Base-by-base conservation (phyloP, 2,888 invertebrate species). In the Deilephila elpenor region DNA sequence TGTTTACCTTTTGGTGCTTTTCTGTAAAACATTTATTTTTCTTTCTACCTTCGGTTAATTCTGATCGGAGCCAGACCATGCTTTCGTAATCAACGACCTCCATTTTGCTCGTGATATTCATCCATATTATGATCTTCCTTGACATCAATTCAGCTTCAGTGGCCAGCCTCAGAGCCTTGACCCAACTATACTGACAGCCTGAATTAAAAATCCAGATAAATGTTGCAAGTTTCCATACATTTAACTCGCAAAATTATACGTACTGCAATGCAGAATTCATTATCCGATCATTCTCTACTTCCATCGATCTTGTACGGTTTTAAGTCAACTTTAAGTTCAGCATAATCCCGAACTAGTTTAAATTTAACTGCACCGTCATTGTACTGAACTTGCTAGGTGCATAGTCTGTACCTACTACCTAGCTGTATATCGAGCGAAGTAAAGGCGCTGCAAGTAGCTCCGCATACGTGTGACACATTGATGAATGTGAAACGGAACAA, bases 401-500 rank as follows among this genome's bases (percentile, higher is more conserved):
- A 67, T 44, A 67, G 20, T 51, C 20, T 64, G 20, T 37, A 20
- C 5, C 20, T 37, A 17, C 2, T 5, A 32, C 3, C 32, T 32
- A 32, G 44, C 51, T 44, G 17, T 51, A 51, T 51, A 64, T 44
- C 3, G 11, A 44, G 44, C 37, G 34, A 64, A 64, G 34, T 67
- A 67, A 44, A 19, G 4, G 19, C 19, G n/a, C 20, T 37, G 20
- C 25, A 51, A 44, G 44, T 64, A 64, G 44, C 51, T 17, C 51
- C 56, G n/a, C 56, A n/a, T 56, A 67, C 37, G 67, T 25, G 67
- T 25, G 67, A 67, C 67, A 67, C 67, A 67, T 67, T 67, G 67
- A 51, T 67, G 67, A 67, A 67, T 67, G 67, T 51, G 44, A 51
- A 67, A 67, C 64, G 44, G 44, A 44, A 67, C 51, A 25, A 5